Evolutionary conservation across 2,797 vertebrate genomes (phyloP), one percentile per base, ranked within the genome.

Genomic region (Pyrocephalus nanus): DNA sequence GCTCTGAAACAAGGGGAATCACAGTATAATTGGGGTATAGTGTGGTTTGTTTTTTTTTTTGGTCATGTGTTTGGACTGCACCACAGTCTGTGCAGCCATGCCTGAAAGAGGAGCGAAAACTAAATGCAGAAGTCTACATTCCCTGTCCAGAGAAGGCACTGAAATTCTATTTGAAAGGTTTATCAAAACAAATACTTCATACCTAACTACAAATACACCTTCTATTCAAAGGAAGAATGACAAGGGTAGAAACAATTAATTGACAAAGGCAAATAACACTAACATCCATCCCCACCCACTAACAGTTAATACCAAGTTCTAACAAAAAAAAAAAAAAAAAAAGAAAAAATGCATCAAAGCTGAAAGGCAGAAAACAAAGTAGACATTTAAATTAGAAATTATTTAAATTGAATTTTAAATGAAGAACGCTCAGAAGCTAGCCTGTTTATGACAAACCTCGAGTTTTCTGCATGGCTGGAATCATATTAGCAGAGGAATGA

Each of bases 371-470:
- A 96, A 96, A 97, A 91, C 45, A 62, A 92, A 95, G 76, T 51
- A 95, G 92, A 95, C 67, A 66, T 69, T 95, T 96, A 81, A 91
- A 92, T 93, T 86, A 91, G 79, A 95, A 97, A 93, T 95, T 80
- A 91, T 93, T 96, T 96, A 95, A 96, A 97, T 96, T 97, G 62
- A 92, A 97, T 96, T 97, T 96, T 84, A 75, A 92, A 88, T 92
- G 58, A 97, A 92, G 96, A 97, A 97, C 57, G 71, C 78, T 96
- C 75, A 95, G 92, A 88, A 95, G 78, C 55, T 82, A 45, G 76
- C 54, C 90, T 92, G 64, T 96, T 97, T 82, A 94, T 97, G 91
- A 93, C 81, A 88, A 97, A 96, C 21, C 30, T 92, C 16, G 0
- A 75, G 75, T 79, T 97, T 95, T 94, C 94, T 95, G 93, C 95